A percentile compares a stretch with the other conserved stretches of the same genome.
Conservation (phyloP, 92 coral and sea anemone species). For the Bergia puertoricense region DNA sequence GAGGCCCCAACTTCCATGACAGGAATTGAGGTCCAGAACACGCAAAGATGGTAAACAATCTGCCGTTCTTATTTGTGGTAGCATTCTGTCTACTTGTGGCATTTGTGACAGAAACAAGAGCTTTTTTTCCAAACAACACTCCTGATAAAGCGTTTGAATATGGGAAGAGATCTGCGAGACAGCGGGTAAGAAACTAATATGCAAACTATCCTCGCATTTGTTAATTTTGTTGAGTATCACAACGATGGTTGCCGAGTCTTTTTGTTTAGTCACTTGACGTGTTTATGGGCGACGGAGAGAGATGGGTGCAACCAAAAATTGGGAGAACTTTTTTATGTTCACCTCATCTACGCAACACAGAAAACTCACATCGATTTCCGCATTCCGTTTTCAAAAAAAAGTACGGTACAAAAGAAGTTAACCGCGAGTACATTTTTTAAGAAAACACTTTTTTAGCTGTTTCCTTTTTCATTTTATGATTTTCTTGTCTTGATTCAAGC, state of each 20-base stretch:
- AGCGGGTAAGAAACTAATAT: background rate
- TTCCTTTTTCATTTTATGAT: too few relatives aligned
- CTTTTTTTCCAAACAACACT: background rate
- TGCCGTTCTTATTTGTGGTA: background rate
- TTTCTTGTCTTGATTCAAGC: background rate
- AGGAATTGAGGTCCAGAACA: background rate
- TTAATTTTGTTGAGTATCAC: background rate
- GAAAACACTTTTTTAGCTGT: background rate
- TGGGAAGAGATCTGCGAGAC: background rate
- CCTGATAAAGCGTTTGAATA: background rate
- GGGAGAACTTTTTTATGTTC: background rate
- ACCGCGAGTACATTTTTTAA: background rate
- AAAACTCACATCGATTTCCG: too few relatives aligned
- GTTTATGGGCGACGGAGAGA: background rate
- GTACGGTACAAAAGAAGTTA: too few relatives aligned
- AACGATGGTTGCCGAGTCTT: background rate
- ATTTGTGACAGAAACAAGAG: background rate
- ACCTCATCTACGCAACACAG: background rate
- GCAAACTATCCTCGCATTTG: background rate
- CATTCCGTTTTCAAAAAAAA: too few relatives aligned
- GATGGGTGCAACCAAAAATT: background rate
- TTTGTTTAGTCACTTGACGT: background rate
- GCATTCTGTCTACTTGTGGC: background rate
- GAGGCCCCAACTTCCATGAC: background rate
- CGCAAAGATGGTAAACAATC: conserved; percentile 1